Evolutionary conservation across 2,113 vertebrate genomes (phyloP).

Genomic region (Platichthys stellatus): DNA sequence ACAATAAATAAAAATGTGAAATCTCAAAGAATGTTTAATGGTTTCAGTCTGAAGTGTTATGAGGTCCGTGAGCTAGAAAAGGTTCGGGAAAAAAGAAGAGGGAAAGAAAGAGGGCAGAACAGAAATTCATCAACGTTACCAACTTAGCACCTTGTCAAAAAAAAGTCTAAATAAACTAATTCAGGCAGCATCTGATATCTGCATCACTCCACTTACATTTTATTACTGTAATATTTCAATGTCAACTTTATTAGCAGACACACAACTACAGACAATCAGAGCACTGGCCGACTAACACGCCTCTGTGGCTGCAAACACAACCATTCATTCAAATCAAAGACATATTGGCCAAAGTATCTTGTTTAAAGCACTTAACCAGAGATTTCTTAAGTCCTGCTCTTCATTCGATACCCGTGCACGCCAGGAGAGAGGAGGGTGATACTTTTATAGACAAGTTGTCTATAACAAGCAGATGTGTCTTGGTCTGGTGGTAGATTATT

Average conservation of each 20-base stretch:
- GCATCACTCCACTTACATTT: constrained; percentile 18
- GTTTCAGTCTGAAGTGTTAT: too few relatives aligned
- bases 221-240: constrained; percentile 36
- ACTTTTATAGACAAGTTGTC: neutral
- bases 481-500: too few relatives aligned
- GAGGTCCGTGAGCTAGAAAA: too few relatives aligned
- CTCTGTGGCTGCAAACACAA: neutral
- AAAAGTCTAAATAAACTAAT: neutral
- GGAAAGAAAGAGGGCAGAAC: neutral
- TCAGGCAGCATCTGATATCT: constrained; percentile 36
- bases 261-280: neutral
- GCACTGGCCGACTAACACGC: neutral
- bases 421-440: neutral
- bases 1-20: too few relatives aligned
- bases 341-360: neutral
- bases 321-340: neutral
- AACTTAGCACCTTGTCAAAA: neutral
- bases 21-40: too few relatives aligned
- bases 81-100: neutral
- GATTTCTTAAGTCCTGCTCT: constrained; percentile 2
- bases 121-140: neutral
- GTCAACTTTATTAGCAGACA: constrained; percentile 38
- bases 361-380: constrained; percentile 1
- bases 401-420: neutral
- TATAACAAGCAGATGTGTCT: too few relatives aligned